These are phyloP conservation scores for Neuroterus valhalla DNA, from an alignment of 1,140 invertebrate genomes.

Conservation along the genomic window DNA sequence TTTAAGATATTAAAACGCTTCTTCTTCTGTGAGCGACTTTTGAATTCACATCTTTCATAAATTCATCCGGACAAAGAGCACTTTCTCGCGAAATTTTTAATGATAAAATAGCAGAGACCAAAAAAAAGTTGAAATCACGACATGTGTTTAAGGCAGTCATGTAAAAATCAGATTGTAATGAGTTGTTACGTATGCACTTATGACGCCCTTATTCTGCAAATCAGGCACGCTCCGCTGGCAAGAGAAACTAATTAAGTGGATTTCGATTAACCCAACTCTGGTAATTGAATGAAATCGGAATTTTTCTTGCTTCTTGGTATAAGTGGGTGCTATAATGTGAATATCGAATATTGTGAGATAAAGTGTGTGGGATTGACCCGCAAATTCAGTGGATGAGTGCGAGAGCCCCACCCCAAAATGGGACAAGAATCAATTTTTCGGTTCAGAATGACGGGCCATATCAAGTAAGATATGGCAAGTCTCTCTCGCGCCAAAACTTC, in stretches of 20 bases:
- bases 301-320: slow-evolving; percentile 3
- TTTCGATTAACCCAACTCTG: slow-evolving; percentile 16
- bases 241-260: slow-evolving; percentile 25
- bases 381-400: too few relatives aligned
- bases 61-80: background rate
- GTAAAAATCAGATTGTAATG: slow-evolving; percentile 8
- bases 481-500: too few relatives aligned
- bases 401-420: too few relatives aligned
- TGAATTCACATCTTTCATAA: too few relatives aligned
- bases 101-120: slow-evolving; percentile 30
- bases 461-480: too few relatives aligned
- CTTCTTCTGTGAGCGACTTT: too few relatives aligned
- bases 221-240: slow-evolving; percentile 11
- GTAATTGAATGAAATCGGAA: slow-evolving; percentile 19
- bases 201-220: slow-evolving; percentile 9
- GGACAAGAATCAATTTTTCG: too few relatives aligned
- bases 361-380: too few relatives aligned
- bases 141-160: slow-evolving; percentile 13
- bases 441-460: too few relatives aligned
- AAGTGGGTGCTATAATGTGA: slow-evolving; percentile 2
- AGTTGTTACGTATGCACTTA: slow-evolving; percentile 20
- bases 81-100: background rate
- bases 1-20: too few relatives aligned
- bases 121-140: slow-evolving; percentile 32
- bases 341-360: background rate